phyloP scores from a whole-genome alignment of 2,113 vertebrate genomes.

The Rattus norvegicus region DNA sequence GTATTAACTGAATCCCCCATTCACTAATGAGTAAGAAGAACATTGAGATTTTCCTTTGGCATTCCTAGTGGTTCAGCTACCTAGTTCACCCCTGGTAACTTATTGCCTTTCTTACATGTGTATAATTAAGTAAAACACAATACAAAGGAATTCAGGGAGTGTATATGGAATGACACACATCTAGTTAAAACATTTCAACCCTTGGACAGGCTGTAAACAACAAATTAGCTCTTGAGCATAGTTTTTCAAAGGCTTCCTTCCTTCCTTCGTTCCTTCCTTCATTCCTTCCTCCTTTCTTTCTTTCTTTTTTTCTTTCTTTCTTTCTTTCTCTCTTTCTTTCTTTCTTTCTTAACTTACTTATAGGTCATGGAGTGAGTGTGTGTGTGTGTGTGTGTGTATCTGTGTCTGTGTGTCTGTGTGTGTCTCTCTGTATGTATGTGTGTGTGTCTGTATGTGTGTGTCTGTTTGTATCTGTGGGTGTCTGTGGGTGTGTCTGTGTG shows the following conservation, averaged over 20 bases:
- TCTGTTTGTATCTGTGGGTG: not conserved
- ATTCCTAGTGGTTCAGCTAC: not conserved
- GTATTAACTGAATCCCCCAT: not conserved
- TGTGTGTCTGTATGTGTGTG: not conserved
- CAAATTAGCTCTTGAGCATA: not conserved
- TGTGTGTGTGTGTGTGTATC: not conserved
- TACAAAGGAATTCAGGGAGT: not conserved
- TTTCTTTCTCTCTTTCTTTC: not conserved
- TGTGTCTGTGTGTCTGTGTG: not conserved
- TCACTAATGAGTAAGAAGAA: not conserved
- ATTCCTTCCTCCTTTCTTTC: not conserved
- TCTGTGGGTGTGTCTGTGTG: not conserved
- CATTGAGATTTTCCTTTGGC: not conserved
- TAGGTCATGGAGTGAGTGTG: not conserved
- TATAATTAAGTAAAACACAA: not conserved
- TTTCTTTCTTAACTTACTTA: not conserved
- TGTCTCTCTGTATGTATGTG: not conserved
- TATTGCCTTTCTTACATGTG: not conserved
- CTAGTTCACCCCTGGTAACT: not conserved
- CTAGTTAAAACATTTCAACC: not conserved
- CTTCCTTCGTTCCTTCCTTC: not conserved
- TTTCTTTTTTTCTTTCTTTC: not conserved
- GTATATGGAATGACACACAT: not conserved
- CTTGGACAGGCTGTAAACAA: not conserved
- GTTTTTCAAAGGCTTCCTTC: not conserved